Percentiles rank a stretch among this genome's conserved stretches.
These are phyloP conservation scores for Quadroppia sp. DNA, from an alignment of 2,888 invertebrate species.

Conservation along the genomic window DNA sequence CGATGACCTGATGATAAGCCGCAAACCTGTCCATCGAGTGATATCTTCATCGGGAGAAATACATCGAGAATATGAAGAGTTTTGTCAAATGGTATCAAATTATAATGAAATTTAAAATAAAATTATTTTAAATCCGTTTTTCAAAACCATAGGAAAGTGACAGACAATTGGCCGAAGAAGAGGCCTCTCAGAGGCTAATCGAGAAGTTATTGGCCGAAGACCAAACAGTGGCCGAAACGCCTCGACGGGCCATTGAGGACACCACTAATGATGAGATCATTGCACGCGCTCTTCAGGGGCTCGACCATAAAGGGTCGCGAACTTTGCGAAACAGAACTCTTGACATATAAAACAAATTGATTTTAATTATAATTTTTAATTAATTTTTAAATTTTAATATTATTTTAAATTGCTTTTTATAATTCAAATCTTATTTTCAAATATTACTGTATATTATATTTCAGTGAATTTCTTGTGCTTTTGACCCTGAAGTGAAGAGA, in stretches of 20 bases:
- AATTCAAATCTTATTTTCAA: too few species aligned
- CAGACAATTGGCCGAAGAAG: not conserved
- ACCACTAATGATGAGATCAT: not conserved
- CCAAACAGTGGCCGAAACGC: not conserved
- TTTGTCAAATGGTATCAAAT: not conserved
- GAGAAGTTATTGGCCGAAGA: conserved; percentile 7
- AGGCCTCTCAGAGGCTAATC: not conserved
- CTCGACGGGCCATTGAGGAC: not conserved
- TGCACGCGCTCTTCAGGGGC: not conserved
- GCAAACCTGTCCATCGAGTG: not conserved
- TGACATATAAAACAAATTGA: too few species aligned
- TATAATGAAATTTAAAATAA: not conserved
- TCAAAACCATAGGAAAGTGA: not conserved
- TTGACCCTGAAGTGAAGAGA: too few species aligned
- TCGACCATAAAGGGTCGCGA: too few species aligned
- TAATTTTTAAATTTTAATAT: too few species aligned
- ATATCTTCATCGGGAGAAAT: conserved; percentile 1
- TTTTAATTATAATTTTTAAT: too few species aligned
- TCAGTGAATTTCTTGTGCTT: too few species aligned
- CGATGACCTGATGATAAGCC: not conserved
- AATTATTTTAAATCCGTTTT: not conserved
- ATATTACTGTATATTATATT: too few species aligned
- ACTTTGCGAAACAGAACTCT: too few species aligned
- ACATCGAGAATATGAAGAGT: not conserved
- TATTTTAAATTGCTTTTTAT: too few species aligned